Evolutionary conservation across 2,888 invertebrate species (phyloP).

Genomic region (Protonemura montana): DNA sequence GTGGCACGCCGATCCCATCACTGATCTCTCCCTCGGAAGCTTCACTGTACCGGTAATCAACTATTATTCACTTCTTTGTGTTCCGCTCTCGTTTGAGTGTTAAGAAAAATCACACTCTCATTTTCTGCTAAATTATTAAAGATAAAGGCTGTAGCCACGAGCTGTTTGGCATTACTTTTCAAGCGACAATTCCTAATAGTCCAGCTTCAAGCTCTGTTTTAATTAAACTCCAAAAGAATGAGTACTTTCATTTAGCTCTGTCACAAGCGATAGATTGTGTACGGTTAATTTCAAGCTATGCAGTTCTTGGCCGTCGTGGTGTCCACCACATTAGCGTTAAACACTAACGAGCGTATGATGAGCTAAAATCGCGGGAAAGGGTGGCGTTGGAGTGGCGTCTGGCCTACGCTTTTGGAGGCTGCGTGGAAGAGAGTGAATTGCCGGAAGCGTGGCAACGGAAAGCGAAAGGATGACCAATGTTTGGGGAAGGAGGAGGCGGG

Average conservation of each 20-base stretch:
- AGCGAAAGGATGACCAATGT: constrained; percentile 41
- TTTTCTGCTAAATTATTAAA: not conserved
- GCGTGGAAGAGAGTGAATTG: not conserved
- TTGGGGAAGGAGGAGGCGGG: constrained; percentile 23
- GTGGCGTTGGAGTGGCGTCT: not conserved
- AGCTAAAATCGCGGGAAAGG: not conserved
- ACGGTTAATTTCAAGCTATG: not conserved
- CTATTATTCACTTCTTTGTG: not conserved
- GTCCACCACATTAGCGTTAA: not conserved
- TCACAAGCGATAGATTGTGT: not conserved
- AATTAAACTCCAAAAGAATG: not conserved
- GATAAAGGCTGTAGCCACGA: not conserved
- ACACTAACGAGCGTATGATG: not conserved
- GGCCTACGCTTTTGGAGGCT: not conserved
- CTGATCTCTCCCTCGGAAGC: not conserved
- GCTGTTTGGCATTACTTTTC: not conserved
- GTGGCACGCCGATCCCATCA: not conserved
- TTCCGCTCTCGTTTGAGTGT: not conserved
- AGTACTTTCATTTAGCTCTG: not conserved
- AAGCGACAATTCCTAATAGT: not conserved
- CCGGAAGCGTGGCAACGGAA: constrained; percentile 30
- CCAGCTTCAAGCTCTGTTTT: not conserved
- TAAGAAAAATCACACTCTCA: not conserved
- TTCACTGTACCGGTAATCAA: not conserved
- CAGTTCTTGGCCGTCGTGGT: not conserved